Percentiles rank a stretch among this genome's conserved stretches.
Evolutionary conservation across 1,140 invertebrate species (phyloP).

Genomic region (Planococcus citri): DNA sequence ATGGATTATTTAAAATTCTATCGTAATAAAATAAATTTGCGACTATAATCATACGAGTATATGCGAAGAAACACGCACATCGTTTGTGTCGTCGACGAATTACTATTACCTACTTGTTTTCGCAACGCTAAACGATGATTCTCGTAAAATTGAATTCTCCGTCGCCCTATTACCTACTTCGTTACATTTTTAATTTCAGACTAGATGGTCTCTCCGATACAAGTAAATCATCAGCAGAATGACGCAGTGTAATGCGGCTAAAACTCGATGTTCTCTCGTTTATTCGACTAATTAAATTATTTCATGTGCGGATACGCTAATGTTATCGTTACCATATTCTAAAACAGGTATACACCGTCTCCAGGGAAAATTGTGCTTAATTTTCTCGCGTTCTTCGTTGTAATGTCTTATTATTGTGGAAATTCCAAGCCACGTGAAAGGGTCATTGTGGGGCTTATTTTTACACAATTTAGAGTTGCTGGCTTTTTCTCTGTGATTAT

Average conservation of each 20-base stretch:
- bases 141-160: not conserved
- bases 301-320: not conserved
- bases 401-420: not conserved
- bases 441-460: not conserved
- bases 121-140: not conserved
- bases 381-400: not conserved
- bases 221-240: not conserved
- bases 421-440: not conserved
- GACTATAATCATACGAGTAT: not conserved
- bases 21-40: not conserved
- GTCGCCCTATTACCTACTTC: not conserved
- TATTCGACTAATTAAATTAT: not conserved
- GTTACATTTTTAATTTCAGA: not conserved
- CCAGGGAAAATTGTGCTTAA: not conserved
- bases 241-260: not conserved
- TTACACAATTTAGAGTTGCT: not conserved
- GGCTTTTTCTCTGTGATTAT: not conserved
- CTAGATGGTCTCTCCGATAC: not conserved
- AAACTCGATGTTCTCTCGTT: not conserved
- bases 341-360: not conserved
- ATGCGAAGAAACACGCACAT: not conserved
- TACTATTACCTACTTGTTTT: not conserved
- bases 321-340: not conserved
- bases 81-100: not conserved
- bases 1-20: not conserved